Evolutionary conservation across 2,888 invertebrate genomes (phyloP).

Genomic region (Lasioglossum lativentre): DNA sequence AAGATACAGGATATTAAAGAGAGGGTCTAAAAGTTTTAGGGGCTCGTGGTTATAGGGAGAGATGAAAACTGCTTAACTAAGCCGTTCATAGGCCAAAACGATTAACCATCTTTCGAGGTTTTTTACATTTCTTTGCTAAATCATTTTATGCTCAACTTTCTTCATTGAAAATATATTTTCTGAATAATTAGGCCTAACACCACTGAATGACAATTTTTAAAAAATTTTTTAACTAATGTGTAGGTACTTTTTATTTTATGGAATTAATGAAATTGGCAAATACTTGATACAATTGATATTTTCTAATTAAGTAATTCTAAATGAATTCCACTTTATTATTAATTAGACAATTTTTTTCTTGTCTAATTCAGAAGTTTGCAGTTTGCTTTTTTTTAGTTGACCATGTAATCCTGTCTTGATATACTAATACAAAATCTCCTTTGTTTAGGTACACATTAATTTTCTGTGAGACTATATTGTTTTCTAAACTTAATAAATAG

Average conservation of each 20-base stretch:
- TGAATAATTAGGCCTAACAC: neutral
- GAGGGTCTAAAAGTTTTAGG: neutral
- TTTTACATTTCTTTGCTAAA: no score
- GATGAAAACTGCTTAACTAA: neutral
- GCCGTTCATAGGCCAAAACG: neutral
- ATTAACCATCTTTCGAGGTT: neutral
- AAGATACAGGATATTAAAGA: conserved; percentile 1
- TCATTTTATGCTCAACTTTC: neutral
- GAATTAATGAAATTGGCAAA: neutral
- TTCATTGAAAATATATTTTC: neutral
- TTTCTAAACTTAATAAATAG: no score
- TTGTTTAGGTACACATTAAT: no score
- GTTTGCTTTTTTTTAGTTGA: no score
- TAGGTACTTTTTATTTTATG: neutral
- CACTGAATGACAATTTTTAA: neutral
- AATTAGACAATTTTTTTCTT: no score
- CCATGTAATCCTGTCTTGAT: no score
- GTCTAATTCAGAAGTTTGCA: no score
- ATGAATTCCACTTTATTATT: no score
- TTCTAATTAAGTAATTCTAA: neutral
- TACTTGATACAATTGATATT: no score
- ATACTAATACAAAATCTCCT: no score
- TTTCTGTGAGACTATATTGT: no score
- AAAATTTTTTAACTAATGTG: neutral
- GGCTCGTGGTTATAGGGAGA: neutral